Percentiles rank a stretch among this genome's conserved stretches.
These are phyloP conservation scores for Cetonia aurata DNA, from an alignment of 2,888 invertebrate species.

Conservation along the genomic window DNA sequence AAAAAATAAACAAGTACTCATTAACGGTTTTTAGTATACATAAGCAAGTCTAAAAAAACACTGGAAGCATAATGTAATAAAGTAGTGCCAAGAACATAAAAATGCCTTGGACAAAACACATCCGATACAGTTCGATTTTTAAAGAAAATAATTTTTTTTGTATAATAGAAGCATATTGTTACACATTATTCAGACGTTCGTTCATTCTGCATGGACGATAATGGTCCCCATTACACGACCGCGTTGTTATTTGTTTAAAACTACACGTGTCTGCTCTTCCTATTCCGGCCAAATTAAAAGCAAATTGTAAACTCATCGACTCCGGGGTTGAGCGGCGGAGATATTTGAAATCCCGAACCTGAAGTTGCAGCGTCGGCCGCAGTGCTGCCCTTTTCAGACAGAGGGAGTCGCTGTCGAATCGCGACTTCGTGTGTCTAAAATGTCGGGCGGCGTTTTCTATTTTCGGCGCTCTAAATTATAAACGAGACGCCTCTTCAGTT, in stretches of 20 bases:
- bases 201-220: too few relatives aligned
- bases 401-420: slow-evolving; percentile 44
- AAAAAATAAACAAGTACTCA: too few relatives aligned
- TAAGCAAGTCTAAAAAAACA: too few relatives aligned
- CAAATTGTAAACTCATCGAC: slow-evolving; percentile 30
- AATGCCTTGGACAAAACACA: too few relatives aligned
- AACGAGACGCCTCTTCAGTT: slow-evolving; percentile 44
- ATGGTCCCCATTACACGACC: not conserved
- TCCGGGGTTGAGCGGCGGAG: slow-evolving; percentile 19
- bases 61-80: too few relatives aligned
- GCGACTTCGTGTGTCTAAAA: slow-evolving; percentile 29
- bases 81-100: too few relatives aligned
- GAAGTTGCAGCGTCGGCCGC: slow-evolving; percentile 14
- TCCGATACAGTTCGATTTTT: too few relatives aligned
- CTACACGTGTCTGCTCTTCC: slow-evolving; percentile 2
- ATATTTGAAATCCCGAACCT: slow-evolving; percentile 26
- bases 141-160: too few relatives aligned
- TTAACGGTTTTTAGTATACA: too few relatives aligned
- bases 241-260: slow-evolving; percentile 5
- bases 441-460: slow-evolving; percentile 43
- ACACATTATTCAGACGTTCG: too few relatives aligned
- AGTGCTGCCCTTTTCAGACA: slow-evolving; percentile 44
- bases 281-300: slow-evolving; percentile 23
- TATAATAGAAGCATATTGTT: too few relatives aligned
- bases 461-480: slow-evolving; percentile 43